These are phyloP conservation scores for Lordiphosa mommai DNA, from an alignment of 1,140 invertebrate genomes.

Conservation along the genomic window DNA sequence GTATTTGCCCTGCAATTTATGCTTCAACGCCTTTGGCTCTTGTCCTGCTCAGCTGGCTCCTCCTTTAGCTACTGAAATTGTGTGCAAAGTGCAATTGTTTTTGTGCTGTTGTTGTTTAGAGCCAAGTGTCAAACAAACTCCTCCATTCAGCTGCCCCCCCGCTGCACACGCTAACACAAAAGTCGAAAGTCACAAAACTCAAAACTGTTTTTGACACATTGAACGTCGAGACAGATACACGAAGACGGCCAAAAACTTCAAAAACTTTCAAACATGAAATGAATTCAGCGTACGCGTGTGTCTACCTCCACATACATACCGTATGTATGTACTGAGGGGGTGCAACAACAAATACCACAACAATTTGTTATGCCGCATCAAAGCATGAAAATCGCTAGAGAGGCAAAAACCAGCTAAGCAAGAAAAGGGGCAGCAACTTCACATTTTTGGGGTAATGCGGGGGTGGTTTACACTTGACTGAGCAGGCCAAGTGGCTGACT, in stretches of 20 bases:
- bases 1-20: constrained; percentile 43
- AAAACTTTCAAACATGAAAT: constrained; percentile 22
- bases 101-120: neutral
- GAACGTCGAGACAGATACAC: constrained; percentile 6
- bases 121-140: constrained; percentile 6
- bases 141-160: neutral
- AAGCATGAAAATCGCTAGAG: constrained; percentile 49
- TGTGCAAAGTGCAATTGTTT: constrained; percentile 34
- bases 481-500: constrained; percentile 39
- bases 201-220: constrained; percentile 40
- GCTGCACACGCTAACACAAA: neutral
- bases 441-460: neutral
- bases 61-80: constrained; percentile 3
- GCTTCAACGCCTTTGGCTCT: constrained; percentile 32
- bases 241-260: neutral
- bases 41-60: constrained; percentile 3
- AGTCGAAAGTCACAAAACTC: constrained; percentile 14
- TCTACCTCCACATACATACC: neutral
- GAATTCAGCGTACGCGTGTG: constrained; percentile 32
- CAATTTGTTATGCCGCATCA: constrained; percentile 56
- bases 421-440: constrained; percentile 22
- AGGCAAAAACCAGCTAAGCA: constrained; percentile 31
- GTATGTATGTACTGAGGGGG: constrained; percentile 6
- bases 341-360: constrained; percentile 46
- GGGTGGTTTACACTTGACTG: constrained; percentile 35